Conservation (phyloP, 2,888 invertebrate species). For the Augiades crinisus region DNA sequence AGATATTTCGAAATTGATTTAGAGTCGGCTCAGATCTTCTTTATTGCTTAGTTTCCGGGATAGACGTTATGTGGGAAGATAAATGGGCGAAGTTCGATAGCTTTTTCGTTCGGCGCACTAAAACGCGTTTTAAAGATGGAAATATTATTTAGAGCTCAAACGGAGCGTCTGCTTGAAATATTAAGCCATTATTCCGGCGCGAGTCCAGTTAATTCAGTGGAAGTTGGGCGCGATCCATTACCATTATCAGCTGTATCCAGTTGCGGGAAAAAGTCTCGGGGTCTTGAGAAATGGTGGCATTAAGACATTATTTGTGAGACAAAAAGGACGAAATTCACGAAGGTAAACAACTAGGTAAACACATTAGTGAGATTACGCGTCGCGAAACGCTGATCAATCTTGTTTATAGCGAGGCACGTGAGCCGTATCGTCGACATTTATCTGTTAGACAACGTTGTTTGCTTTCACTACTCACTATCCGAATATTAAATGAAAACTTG, state of each 20-base stretch:
- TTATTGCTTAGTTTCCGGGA: slow-evolving; percentile 23
- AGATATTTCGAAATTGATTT: slow-evolving; percentile 24
- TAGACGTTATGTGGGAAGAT: slow-evolving; percentile 21
- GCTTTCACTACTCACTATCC: not conserved
- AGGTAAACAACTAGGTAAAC: slow-evolving; percentile 62
- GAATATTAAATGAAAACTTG: slow-evolving; percentile 8
- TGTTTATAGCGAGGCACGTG: slow-evolving; percentile 37
- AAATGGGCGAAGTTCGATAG: slow-evolving; percentile 23
- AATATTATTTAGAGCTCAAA: slow-evolving; percentile 25
- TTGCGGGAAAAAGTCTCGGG: slow-evolving; percentile 39
- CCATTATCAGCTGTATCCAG: slow-evolving; percentile 56
- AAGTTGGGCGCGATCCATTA: slow-evolving; percentile 46
- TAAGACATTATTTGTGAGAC: slow-evolving; percentile 55
- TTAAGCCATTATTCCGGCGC: slow-evolving; percentile 22
- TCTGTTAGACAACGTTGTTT: slow-evolving; percentile 28
- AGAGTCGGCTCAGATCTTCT: slow-evolving; percentile 20
- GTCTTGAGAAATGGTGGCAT: slow-evolving; percentile 52
- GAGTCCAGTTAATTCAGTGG: slow-evolving; percentile 30
- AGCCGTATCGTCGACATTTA: slow-evolving; percentile 24
- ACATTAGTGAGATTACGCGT: slow-evolving; percentile 65
- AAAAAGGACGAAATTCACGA: slow-evolving; percentile 42
- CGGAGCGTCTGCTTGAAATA: slow-evolving; percentile 30
- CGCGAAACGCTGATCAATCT: slow-evolving; percentile 53
- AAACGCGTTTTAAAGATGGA: slow-evolving; percentile 21
- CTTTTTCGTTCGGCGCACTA: slow-evolving; percentile 20